A percentile compares a stretch with the other conserved stretches of the same genome.
phyloP scores from a whole-genome alignment of 2,797 vertebrate genomes.

The Bradypodion pumilum region DNA sequence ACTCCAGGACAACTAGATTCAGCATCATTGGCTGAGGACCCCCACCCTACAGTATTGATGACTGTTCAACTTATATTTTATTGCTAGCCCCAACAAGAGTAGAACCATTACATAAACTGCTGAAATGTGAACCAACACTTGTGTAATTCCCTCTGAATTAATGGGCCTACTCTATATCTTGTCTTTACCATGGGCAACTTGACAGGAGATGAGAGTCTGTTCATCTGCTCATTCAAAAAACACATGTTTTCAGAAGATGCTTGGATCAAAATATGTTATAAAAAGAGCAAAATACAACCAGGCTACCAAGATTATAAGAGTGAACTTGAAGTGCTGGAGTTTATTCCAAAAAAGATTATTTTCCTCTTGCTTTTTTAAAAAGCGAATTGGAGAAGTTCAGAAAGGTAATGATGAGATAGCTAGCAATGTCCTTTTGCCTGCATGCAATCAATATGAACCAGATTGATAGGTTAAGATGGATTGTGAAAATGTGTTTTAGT shows the following conservation, averaged over 20 bases:
- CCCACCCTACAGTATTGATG: neutral
- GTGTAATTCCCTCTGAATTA: no score
- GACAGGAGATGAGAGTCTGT: neutral
- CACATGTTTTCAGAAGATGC: slow-evolving; percentile 6
- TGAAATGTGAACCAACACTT: no score
- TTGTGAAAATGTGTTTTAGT: neutral
- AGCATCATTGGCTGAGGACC: neutral
- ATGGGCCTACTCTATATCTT: no score
- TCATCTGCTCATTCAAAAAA: slow-evolving; percentile 3
- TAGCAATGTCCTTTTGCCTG: neutral
- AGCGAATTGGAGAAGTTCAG: neutral
- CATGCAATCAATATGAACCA: neutral
- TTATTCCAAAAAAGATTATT: slow-evolving; percentile 26
- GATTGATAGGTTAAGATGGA: neutral
- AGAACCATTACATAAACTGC: no score
- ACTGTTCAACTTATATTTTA: neutral
- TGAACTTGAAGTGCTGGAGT: neutral
- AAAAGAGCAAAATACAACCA: slow-evolving; percentile 6
- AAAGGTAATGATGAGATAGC: neutral
- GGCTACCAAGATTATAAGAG: slow-evolving; percentile 26
- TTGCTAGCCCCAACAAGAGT: no score
- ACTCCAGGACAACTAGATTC: no score
- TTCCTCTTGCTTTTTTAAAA: neutral
- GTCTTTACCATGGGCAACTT: neutral
- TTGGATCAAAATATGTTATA: slow-evolving; percentile 12